Evolutionary conservation across 2,113 vertebrate genomes (phyloP).

Genomic region (Bos indicus): DNA sequence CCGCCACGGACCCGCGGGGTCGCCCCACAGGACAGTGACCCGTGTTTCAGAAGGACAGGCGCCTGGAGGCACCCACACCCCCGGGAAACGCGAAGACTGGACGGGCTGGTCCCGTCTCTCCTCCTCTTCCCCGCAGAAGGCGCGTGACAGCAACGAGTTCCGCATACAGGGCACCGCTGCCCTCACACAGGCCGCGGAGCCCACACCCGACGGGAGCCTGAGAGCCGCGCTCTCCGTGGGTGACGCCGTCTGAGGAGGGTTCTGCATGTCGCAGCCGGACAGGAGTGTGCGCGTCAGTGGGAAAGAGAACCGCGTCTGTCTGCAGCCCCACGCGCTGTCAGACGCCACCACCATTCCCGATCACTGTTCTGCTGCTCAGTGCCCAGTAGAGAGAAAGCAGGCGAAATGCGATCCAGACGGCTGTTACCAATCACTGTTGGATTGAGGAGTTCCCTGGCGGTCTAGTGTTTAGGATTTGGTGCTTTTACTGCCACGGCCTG

Average conservation of each 20-base stretch:
- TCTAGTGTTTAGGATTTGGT: background rate
- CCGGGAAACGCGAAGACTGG: background rate
- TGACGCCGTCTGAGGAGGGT: background rate
- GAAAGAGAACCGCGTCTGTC: background rate
- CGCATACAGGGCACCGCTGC: background rate
- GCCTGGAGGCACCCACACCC: no score
- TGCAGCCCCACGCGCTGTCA: background rate
- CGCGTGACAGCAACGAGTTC: background rate
- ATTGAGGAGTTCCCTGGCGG: background rate
- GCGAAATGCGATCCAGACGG: background rate
- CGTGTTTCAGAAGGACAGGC: background rate
- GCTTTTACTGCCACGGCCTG: background rate
- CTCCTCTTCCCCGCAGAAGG: background rate
- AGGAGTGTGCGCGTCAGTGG: fast-evolving
- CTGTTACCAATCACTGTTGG: no score
- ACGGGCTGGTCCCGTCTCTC: background rate
- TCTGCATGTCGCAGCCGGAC: background rate
- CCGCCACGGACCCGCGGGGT: background rate
- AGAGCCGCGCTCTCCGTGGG: background rate
- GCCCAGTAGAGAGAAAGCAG: background rate
- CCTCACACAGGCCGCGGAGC: background rate
- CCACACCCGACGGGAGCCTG: background rate
- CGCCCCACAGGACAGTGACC: background rate
- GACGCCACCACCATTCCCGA: background rate
- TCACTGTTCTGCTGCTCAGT: background rate